Conservation (phyloP, 2,113 vertebrate genomes). For the Tiliqua scincoides region DNA sequence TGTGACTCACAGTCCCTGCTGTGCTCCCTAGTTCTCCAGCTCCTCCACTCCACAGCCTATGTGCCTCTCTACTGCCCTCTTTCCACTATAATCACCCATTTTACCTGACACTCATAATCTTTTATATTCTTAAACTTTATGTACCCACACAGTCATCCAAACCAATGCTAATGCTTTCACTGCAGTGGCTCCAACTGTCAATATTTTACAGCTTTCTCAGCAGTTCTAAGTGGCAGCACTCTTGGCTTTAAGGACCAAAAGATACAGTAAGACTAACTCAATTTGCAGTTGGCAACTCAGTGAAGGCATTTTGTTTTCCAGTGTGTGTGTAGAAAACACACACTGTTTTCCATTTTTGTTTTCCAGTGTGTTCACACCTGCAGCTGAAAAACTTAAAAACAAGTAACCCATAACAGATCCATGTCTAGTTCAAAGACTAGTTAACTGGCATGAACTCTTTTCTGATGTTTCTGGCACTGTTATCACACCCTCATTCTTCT, state of each 20-base stretch:
- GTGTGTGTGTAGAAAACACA: too few relatives aligned
- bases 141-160: too few relatives aligned
- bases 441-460: background rate
- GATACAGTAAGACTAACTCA: too few relatives aligned
- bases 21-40: background rate
- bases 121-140: background rate
- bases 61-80: background rate
- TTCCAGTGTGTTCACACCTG: too few relatives aligned
- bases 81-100: background rate
- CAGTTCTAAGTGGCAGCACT: too few relatives aligned
- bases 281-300: too few relatives aligned
- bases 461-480: background rate
- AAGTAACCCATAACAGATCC: background rate
- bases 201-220: too few relatives aligned
- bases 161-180: too few relatives aligned
- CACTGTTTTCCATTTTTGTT: too few relatives aligned
- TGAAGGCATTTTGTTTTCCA: too few relatives aligned
- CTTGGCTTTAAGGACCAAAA: too few relatives aligned
- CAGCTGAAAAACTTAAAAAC: background rate
- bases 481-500: background rate
- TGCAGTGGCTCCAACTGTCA: too few relatives aligned
- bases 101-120: background rate
- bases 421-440: accelerated
- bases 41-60: background rate
- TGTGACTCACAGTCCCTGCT: background rate